Percentiles rank a stretch among this genome's conserved stretches.
These are phyloP conservation scores for Bursaphelenchus mucronatus DNA, from an alignment of 1,140 invertebrate species.

Conservation along the genomic window DNA sequence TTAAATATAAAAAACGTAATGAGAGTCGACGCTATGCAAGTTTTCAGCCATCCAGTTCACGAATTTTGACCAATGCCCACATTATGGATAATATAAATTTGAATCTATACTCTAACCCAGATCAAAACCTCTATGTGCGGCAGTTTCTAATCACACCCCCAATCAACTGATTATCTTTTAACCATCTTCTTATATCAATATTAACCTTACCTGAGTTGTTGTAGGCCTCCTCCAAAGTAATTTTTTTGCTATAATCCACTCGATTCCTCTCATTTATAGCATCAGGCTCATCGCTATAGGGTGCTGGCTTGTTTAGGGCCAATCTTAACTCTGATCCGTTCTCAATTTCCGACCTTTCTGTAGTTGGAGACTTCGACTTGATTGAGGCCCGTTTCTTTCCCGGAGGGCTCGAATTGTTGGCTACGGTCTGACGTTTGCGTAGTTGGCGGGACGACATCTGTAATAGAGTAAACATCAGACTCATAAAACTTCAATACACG, in stretches of 20 bases:
- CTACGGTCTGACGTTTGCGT: slow-evolving; percentile 15
- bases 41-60: too few species aligned
- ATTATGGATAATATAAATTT: too few species aligned
- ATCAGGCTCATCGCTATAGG: slow-evolving; percentile 78
- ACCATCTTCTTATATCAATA: not conserved
- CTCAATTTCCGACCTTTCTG: not conserved
- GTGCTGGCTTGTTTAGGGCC: slow-evolving; percentile 67
- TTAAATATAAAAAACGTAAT: too few species aligned
- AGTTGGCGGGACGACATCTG: slow-evolving; percentile 21
- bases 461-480: not conserved
- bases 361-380: not conserved
- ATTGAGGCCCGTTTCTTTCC: slow-evolving; percentile 9
- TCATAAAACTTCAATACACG: not conserved
- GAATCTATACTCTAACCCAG: too few species aligned
- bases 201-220: slow-evolving; percentile 68
- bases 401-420: slow-evolving; percentile 6
- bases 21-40: too few species aligned
- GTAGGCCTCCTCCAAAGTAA: slow-evolving; percentile 75
- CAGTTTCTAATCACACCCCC: too few species aligned
- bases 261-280: slow-evolving; percentile 73
- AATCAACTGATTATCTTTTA: not conserved
- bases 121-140: too few species aligned
- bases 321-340: slow-evolving; percentile 12
- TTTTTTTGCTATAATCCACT: slow-evolving; percentile 78
- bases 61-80: too few species aligned